These are phyloP conservation scores for Pterophyllum scalare DNA, from an alignment of 2,113 vertebrate species.

Conservation along the genomic window DNA sequence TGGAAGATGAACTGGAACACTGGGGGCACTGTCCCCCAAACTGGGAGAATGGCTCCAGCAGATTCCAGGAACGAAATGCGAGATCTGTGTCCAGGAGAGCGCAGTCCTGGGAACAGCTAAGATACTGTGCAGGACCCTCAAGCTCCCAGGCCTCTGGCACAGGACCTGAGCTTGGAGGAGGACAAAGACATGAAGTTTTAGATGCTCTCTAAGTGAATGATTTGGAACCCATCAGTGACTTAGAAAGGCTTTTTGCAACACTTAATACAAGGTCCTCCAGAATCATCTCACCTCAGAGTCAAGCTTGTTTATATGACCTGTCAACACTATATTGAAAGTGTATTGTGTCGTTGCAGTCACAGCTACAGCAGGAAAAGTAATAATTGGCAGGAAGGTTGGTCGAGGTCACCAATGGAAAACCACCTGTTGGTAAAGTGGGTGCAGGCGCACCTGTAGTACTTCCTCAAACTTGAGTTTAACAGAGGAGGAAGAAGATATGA, in stretches of 20 bases:
- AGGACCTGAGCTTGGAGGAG: too few relatives aligned
- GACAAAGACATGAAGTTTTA: too few relatives aligned
- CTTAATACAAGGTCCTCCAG: background rate
- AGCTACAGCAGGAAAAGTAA: background rate
- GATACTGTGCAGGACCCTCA: too few relatives aligned
- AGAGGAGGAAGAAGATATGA: background rate
- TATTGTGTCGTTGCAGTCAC: background rate
- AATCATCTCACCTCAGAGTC: background rate
- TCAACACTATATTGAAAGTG: background rate
- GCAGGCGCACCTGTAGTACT: background rate
- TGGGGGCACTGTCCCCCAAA: too few relatives aligned
- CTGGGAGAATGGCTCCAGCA: too few relatives aligned
- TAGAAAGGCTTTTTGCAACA: background rate
- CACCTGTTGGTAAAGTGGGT: background rate
- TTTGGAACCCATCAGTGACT: background rate
- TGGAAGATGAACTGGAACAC: too few relatives aligned
- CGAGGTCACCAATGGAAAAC: background rate
- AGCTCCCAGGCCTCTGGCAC: too few relatives aligned
- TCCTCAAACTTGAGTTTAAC: background rate
- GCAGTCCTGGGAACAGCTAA: too few relatives aligned
- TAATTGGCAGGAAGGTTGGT: background rate
- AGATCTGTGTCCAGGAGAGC: too few relatives aligned
- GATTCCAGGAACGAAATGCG: too few relatives aligned
- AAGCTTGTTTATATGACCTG: background rate
- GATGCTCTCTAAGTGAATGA: background rate